Evolutionary conservation across 2,797 vertebrate genomes (phyloP), one percentile per base, ranked within the genome.

Genomic region (Silurus lanzhouensis): DNA sequence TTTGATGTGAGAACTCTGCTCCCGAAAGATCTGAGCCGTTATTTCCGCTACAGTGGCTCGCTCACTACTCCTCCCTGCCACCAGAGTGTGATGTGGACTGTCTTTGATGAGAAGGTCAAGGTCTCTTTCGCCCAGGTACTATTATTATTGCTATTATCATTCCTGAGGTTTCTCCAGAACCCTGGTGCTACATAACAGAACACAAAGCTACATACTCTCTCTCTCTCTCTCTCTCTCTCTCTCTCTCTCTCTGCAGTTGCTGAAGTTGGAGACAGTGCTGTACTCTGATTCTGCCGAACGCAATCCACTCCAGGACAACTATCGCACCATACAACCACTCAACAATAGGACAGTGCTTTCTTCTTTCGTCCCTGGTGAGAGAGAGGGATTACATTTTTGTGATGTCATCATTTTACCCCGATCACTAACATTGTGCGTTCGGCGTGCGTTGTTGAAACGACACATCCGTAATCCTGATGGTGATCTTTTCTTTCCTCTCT

Each of bases 1-100:
- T 97, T 99, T 89, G 96, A 98, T 25, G 85, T 99, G 1, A 92
- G 94, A 27, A 92, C 94, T 0, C 92, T 99, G 87, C 93, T 99
- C 46, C 98, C 97, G 0, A 89, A 91, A 1, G 93, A 96, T 84
- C 92, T 98, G 77, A 92, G 92, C 13, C 91, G 87, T 31, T 99
- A 96, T 91, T 99, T 96, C 89, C 96, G 94, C 75, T 99, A 99
- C 86, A 96, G 96, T 0, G 98, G 98, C 71, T 99, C 98, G 22
- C 93, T 99, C 57, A 99, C 98, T 20, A 99, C 97, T 0, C 98
- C 97, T 0, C 96, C 97, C 20, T 99, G 98, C 91, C 92, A 93
- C 91, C 95, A 98, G 93, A 95, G 94, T 0, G 97, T 98, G 82
- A 95, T 95, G 90, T 99, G 98, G 98, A 97, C 96, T 0, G 31